Base-by-base conservation (phyloP, 2,888 invertebrate genomes). In the Pristionchus mayeri region DNA sequence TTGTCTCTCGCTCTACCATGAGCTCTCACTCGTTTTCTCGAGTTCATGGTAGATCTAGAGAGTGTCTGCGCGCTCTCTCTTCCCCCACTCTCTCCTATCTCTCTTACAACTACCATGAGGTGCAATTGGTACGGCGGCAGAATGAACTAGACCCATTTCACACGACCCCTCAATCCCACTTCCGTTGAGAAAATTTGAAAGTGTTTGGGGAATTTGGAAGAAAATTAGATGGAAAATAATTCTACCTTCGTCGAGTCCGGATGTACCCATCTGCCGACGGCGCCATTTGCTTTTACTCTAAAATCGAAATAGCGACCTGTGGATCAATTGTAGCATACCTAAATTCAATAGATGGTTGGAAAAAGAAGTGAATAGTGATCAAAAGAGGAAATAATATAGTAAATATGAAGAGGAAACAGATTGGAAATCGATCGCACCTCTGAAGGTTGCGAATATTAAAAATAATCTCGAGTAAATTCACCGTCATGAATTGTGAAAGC, bases 201-300 rank as follows among this genome's bases (percentile, higher is more conserved):
- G n/a, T 57, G 57, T n/a, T 6, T 57, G 57, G 50, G 9, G n/a
- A 57, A 57, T 57, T 16, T 9, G n/a, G 1, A 57, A n/a, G 1
- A n/a, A 1, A 2, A n/a, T 2, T 16, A 2, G n/a, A 57, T 57
- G 7, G 57, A n/a, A 21, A 57, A 11, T 30, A 27, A 60, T 67
- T n/a, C 13, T 44, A 71, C 71, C 24, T 71, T 71, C 7, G 71
- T 71, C 1, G 71, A 24, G 11, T 71, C 71, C 4, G 71, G 71
- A 40, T 71, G 71, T 24, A 71, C 71, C 71, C 71, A 71, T 71
- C 71, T 71, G 9, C 37, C 71, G 0, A 71, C 71, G 0, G 37
- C 71, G n/a, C 71, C 71, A n/a, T 18, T 16, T 24, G 71, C 44
- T n/a, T 71, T 71, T 0, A 40, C n/a, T 44, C 71, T 71, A 24